Evolutionary conservation across 2,888 invertebrate species (phyloP), one percentile per base, ranked within the genome.

Genomic region (Morinoia aosen): DNA sequence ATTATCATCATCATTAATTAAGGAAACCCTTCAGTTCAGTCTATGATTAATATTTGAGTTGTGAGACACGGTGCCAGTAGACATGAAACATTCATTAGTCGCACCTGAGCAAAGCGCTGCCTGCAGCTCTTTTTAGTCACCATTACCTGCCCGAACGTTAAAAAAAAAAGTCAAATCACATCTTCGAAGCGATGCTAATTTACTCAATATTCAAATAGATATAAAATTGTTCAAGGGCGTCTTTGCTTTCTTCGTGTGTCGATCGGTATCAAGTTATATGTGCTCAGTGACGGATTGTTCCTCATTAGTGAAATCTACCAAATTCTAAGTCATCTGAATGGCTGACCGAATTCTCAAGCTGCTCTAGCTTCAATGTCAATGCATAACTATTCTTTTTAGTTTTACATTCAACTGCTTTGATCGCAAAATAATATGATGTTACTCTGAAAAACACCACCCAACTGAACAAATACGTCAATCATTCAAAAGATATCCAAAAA

Each of bases 1-100:
- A 93, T 93, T 93, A 93, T 93, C n/a, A 93, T 93, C 93, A 93
- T 93, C 93, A 93, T 93, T 93, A 93, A 93, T 93, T 93, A 57
- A 57, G 48, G n/a, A 93, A 33, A 93, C 19, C 93, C 33, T 19
- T 57, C 57, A 57, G n/a, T 48, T 33, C 2, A 33, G 57, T 57
- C 93, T 57, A 57, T 56, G 93, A 93, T 57, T 93, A 93, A 93
- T 93, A 93, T 57, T 93, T 39, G 57, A 93, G 93, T 90, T 90
- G 48, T 90, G 76, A 90, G 90, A 90, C 76, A 25, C 90, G 1
- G 11, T 12, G 90, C 16, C 1, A 8, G 39, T 40, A 16, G 76
- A 76, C 76, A 33, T 76, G 76, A 33, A 76, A 76, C 76, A 76
- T 76, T 76, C 76, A 76, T 76, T 76, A 76, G 76, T 33, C 76